Conservation (phyloP, 1,140 invertebrate genomes). For the Helicoverpa zea region DNA sequence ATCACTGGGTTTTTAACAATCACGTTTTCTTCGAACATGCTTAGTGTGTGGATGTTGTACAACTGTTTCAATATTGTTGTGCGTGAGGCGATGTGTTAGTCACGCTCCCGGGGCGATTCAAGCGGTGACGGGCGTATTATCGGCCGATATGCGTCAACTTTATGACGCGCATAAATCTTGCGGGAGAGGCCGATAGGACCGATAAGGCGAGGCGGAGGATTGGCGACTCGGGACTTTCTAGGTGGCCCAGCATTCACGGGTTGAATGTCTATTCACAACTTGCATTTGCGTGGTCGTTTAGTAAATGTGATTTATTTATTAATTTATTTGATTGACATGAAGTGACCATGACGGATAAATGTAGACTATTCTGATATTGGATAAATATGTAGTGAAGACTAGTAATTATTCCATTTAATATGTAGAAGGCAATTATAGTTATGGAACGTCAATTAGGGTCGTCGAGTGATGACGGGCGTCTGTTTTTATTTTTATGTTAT, state of each 20-base stretch:
- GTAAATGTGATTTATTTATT: conserved; percentile 31
- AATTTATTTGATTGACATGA: conserved; percentile 27
- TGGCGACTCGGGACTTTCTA: conserved; percentile 40
- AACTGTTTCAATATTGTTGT: conserved; percentile 1
- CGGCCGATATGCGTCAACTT: conserved; percentile 53
- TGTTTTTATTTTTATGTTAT: no score
- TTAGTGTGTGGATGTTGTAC: conserved; percentile 4
- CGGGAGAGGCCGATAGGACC: conserved; percentile 48
- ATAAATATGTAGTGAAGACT: background rate
- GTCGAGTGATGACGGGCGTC: no score
- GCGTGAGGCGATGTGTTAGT: conserved; percentile 45
- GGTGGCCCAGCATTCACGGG: conserved; percentile 20
- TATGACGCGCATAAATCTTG: conserved; percentile 58
- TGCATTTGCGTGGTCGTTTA: conserved; percentile 30
- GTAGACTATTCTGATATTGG: background rate
- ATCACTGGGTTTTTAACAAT: conserved; percentile 12
- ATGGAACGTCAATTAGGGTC: background rate
- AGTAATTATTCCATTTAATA: background rate
- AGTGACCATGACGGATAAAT: conserved; percentile 15
- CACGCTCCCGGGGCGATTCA: conserved; percentile 43
- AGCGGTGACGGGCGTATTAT: conserved; percentile 50
- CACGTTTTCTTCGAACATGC: background rate
- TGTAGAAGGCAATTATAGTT: background rate
- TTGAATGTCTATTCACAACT: conserved; percentile 5
- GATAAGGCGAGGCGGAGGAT: conserved; percentile 46